Percentiles rank a stretch among this genome's conserved stretches.
These are phyloP conservation scores for Theodoxus fluviatilis DNA, from an alignment of 2,888 invertebrate species.

Conservation along the genomic window DNA sequence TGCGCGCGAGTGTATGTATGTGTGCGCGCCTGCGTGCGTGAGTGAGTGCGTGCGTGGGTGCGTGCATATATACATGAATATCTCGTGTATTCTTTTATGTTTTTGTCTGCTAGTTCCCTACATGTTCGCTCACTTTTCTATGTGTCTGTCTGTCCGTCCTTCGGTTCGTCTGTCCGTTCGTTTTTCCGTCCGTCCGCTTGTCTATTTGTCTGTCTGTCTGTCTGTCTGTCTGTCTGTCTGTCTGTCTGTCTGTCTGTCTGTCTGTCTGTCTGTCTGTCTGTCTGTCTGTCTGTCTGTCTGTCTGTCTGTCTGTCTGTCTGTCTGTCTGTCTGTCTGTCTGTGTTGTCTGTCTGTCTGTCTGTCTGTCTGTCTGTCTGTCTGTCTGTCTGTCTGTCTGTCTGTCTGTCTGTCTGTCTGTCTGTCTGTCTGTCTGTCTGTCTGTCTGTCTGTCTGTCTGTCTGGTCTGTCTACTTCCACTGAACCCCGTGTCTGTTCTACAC, in stretches of 20 bases:
- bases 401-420: background rate
- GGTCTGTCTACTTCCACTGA: no score
- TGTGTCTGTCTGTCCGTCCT: background rate
- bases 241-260: background rate
- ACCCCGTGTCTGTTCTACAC: constrained; percentile 34
- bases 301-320: background rate
- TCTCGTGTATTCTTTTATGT: background rate
- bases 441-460: background rate
- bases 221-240: background rate
- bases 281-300: background rate
- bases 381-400: background rate
- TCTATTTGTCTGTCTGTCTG: background rate
- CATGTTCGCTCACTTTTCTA: background rate
- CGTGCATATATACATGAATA: background rate
- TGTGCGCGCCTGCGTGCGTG: background rate
- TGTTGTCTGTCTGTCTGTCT: background rate
- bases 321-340: background rate
- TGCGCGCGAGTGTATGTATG: constrained; percentile 13
- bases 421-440: background rate
- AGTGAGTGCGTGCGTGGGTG: background rate
- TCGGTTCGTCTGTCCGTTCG: background rate
- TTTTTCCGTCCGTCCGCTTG: background rate
- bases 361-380: background rate
- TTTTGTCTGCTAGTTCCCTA: background rate
- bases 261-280: background rate